phyloP scores from a whole-genome alignment of 1,140 invertebrate species.

The honey bee (Apis mellifera) region Amel_HAv3.1 CM009940.2:12037001-12037500 shows the following conservation, averaged over 20 bases:
- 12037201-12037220: conserved; percentile 84
- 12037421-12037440: conserved; percentile 69
- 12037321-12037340: conserved; percentile 83
- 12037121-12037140: not conserved
- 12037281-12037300: conserved; percentile 85
- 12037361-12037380: conserved; percentile 86
- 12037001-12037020: conserved; percentile 87
- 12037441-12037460: conserved; percentile 80
- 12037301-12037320: conserved; percentile 84
- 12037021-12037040: conserved; percentile 91
- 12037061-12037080: conserved; percentile 88
- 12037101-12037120: conserved; percentile 71
- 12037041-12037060: conserved; percentile 80
- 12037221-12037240: conserved; percentile 82
- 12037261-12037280: conserved; percentile 90
- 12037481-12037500: conserved; percentile 89
- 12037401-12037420: conserved; percentile 48
- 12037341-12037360: conserved; percentile 85
- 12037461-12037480: conserved; percentile 93
- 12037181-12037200: conserved; percentile 83
- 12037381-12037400: conserved; percentile 76
- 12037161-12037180: conserved; percentile 81
- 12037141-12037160: conserved; percentile 12
- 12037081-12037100: conserved; percentile 90
- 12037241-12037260: conserved; percentile 85